A percentile compares a stretch with the other conserved stretches of the same genome.
These are phyloP conservation scores for Plagiodera versicolora DNA, from an alignment of 2,888 invertebrate species.

Conservation along the genomic window DNA sequence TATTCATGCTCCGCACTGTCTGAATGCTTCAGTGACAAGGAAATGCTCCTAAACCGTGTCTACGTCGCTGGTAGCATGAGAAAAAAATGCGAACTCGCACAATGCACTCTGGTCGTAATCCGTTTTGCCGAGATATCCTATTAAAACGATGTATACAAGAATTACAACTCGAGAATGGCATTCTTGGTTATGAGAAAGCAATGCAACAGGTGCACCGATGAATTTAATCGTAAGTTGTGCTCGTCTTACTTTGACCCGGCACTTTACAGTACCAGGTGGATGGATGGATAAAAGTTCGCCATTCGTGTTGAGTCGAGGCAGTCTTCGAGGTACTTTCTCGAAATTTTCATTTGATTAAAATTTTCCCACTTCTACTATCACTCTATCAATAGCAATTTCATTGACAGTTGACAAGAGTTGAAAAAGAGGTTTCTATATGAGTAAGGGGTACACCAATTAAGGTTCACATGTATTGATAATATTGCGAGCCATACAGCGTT, in stretches of 20 bases:
- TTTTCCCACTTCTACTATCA: no score
- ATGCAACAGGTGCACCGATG: constrained; percentile 19
- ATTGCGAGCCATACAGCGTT: no score
- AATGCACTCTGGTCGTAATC: constrained; percentile 16
- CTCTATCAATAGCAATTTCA: no score
- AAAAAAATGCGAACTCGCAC: constrained; percentile 9
- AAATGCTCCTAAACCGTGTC: constrained; percentile 6
- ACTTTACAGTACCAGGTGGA: constrained; percentile 5
- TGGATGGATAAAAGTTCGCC: no score
- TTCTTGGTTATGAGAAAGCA: constrained; percentile 21
- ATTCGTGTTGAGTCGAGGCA: no score
- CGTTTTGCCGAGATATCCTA: constrained; percentile 14
- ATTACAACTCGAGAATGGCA: constrained; percentile 18
- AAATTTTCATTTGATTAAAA: no score
- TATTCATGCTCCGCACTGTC: neutral
- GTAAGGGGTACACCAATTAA: no score
- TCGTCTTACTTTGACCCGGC: neutral
- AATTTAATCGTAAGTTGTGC: constrained; percentile 1
- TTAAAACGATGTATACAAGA: constrained; percentile 15
- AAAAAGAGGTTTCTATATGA: no score
- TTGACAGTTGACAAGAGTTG: no score
- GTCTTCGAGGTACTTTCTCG: no score
- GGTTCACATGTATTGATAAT: no score
- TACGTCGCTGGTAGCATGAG: constrained; percentile 6
- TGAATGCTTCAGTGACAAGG: constrained; percentile 1